Base-by-base conservation (phyloP, 1,140 invertebrate genomes). In the Zaprionus africanus region DNA sequence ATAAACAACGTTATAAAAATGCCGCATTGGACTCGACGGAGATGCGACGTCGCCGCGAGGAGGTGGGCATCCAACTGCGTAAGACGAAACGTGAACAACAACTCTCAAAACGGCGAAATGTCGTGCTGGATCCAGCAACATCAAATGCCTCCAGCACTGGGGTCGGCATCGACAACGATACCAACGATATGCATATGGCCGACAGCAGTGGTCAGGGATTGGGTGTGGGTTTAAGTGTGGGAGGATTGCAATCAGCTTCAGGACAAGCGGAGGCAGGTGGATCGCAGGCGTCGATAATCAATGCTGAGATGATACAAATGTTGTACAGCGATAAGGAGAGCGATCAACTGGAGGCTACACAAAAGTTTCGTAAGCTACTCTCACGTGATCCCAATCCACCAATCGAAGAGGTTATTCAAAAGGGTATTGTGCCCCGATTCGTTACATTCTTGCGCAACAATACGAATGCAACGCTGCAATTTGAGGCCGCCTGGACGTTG, bases 331-430 rank as follows among this genome's bases (percentile, higher is more conserved):
- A 95, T 59, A 95, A 97, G 93, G 94, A 96, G 36, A 95, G 96
- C 79, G 95, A 97, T 79, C 98, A 99, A 92, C 94, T 99, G 57
- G 93, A 94, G 85, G 98, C 98, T 15, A 99, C 98, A 56, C 98
- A 99, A 90, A 98, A 97, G 92, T 99, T 99, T 94, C 95, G 98
- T 71, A 99, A 99, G 94, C 94, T 99, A 56, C 94, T 99, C 46
- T 99, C 98, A 78, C 95, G 96, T 93, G 99, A 99, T 94, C 98
- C 98, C 9, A 99, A 99, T 94, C 99, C 99, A 56, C 98, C 98
- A 2, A 99, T 99, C 86, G 98, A 99, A 94, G 98, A 99, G 95
- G 98, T 99, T n/a, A 99, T 99, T 90, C 94, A 96, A 82, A 98
- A 97, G 63, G 98, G 98, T 82, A 98, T 99, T 91, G 97, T 99